A percentile compares a stretch with the other conserved stretches of the same genome.
These are phyloP conservation scores for Pachydiplax longipennis DNA, from an alignment of 2,888 invertebrate genomes.

Conservation along the genomic window DNA sequence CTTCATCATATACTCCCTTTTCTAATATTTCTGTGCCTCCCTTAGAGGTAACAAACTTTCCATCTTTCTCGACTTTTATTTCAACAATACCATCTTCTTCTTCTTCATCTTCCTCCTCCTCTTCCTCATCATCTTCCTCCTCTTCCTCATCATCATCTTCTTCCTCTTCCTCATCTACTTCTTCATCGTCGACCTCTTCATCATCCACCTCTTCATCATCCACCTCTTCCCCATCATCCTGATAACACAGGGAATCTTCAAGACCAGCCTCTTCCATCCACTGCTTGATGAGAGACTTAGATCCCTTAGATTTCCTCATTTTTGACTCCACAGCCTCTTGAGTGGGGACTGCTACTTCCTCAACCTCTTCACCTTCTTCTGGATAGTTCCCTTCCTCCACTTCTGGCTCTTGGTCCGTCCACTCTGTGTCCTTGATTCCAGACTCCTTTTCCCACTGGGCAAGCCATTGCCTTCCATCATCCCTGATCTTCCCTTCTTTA, in stretches of 20 bases:
- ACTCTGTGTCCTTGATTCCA: not conserved
- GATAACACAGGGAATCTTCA: not conserved
- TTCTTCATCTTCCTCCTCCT: not conserved
- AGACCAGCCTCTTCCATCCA: not conserved
- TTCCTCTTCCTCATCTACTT: not conserved
- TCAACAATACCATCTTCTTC: not conserved
- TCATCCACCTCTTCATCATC: not conserved
- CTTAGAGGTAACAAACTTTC: too few relatives aligned
- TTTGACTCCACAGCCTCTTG: not conserved
- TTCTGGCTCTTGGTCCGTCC: not conserved
- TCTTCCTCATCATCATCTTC: not conserved
- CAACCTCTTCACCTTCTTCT: not conserved
- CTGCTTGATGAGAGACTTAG: not conserved
- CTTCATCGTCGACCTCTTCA: not conserved
- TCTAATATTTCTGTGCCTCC: not conserved
- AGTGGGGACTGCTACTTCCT: not conserved
- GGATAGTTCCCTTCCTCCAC: too few relatives aligned
- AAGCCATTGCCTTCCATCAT: not conserved
- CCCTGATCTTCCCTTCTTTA: not conserved
- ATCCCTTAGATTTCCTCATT: not conserved
- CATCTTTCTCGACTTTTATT: not conserved
- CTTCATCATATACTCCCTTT: not conserved
- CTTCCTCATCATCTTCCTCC: not conserved
- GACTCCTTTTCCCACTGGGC: conserved; percentile 15
- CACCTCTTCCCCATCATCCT: not conserved